phyloP scores from a whole-genome alignment of 2,888 invertebrate species.

The Chironomus riparius region DNA sequence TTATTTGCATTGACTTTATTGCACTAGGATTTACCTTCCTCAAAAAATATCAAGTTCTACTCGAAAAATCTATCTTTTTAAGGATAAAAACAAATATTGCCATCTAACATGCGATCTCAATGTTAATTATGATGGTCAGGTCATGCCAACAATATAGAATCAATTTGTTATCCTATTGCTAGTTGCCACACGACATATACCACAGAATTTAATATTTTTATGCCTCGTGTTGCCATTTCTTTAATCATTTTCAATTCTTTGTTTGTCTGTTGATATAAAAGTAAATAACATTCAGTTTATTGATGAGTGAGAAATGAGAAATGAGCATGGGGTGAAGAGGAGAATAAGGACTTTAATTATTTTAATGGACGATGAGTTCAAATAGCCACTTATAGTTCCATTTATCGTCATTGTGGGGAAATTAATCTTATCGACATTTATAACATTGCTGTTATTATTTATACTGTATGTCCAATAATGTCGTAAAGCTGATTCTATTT shows the following conservation, averaged over 20 bases:
- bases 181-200: not conserved
- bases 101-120: conserved; percentile 3
- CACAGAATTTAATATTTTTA: too few relatives aligned
- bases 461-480: too few relatives aligned
- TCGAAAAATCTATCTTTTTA: not conserved
- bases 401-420: not conserved
- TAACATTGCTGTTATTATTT: too few relatives aligned
- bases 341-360: conserved; percentile 12
- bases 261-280: too few relatives aligned
- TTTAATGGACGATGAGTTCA: conserved; percentile 1
- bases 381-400: not conserved
- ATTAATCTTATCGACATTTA: too few relatives aligned
- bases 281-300: not conserved
- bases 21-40: too few relatives aligned
- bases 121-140: conserved; percentile 25
- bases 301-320: not conserved
- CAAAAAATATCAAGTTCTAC: not conserved
- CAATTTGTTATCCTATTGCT: conserved; percentile 11
- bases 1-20: too few relatives aligned
- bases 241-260: too few relatives aligned
- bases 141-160: conserved; percentile 17
- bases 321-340: not conserved
- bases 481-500: too few relatives aligned
- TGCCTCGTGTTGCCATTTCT: too few relatives aligned
- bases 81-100: not conserved